Percentiles rank a stretch among this genome's conserved stretches.
Evolutionary conservation across 2,113 vertebrate species (phyloP).

Genomic region (Acrocephalus arundinaceus): DNA sequence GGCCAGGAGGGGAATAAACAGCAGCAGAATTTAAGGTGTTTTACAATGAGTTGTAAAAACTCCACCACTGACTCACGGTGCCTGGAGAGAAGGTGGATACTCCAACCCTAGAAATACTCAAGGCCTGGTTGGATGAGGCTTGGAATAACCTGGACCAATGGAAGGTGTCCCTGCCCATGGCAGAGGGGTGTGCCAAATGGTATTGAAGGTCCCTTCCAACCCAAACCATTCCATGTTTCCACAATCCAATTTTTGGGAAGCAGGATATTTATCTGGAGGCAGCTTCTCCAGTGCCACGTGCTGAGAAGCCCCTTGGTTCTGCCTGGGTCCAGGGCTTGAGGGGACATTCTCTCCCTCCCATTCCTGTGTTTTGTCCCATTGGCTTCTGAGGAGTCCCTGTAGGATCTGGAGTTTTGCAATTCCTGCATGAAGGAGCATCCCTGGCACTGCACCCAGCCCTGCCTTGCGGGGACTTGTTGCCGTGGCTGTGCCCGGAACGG

Average conservation of each 20-base stretch:
- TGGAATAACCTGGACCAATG: neutral
- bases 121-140: neutral
- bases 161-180: neutral
- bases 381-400: fast-evolving
- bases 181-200: neutral
- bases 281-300: neutral
- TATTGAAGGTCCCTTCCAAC: neutral
- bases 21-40: neutral
- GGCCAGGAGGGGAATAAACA: neutral
- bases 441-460: neutral
- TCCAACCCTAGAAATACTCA: neutral
- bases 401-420: neutral
- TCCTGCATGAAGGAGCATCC: neutral
- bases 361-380: fast-evolving
- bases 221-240: neutral
- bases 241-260: neutral
- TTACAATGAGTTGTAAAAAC: neutral
- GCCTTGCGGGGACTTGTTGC: slow-evolving; percentile 23
- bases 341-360: fast-evolving
- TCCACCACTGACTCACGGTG: neutral
- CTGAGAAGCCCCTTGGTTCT: neutral
- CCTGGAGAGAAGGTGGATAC: neutral
- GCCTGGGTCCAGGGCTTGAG: fast-evolving
- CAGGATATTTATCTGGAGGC: fast-evolving
- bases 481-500: neutral